phyloP scores from a whole-genome alignment of 1,140 invertebrate species.

The Popillia japonica region DNA sequence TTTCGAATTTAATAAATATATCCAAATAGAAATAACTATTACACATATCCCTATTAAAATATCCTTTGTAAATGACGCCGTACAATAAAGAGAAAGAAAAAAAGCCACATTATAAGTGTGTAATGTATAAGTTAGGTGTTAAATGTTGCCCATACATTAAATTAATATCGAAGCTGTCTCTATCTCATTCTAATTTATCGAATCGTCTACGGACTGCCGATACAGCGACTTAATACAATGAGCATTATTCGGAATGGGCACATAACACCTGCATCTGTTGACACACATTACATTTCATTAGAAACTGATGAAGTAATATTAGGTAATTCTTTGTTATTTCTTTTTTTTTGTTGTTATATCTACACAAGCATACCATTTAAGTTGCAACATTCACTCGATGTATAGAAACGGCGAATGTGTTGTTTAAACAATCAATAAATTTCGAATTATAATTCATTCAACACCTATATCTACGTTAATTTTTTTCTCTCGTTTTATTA shows the following conservation, averaged over 20 bases:
- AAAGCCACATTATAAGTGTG: too few relatives aligned
- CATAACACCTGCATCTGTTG: not conserved
- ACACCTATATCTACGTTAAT: too few relatives aligned
- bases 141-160: not conserved
- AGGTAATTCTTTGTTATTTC: not conserved
- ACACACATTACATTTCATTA: conserved; percentile 5
- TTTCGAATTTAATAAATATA: too few relatives aligned
- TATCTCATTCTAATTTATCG: conserved; percentile 12
- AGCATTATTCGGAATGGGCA: not conserved
- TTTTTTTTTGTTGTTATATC: not conserved
- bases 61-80: too few relatives aligned
- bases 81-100: too few relatives aligned
- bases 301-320: conserved; percentile 19
- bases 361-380: not conserved
- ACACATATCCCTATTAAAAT: too few relatives aligned
- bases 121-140: not conserved
- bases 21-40: too few relatives aligned
- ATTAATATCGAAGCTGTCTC: not conserved
- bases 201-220: not conserved
- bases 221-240: not conserved
- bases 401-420: not conserved
- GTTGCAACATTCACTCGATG: conserved; percentile 5
- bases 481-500: too few relatives aligned
- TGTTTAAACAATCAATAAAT: not conserved
- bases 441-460: not conserved